Percentiles rank a stretch among this genome's conserved stretches.
Evolutionary conservation across 2,113 vertebrate species (phyloP).

Genomic region (Cacatua alba): DNA sequence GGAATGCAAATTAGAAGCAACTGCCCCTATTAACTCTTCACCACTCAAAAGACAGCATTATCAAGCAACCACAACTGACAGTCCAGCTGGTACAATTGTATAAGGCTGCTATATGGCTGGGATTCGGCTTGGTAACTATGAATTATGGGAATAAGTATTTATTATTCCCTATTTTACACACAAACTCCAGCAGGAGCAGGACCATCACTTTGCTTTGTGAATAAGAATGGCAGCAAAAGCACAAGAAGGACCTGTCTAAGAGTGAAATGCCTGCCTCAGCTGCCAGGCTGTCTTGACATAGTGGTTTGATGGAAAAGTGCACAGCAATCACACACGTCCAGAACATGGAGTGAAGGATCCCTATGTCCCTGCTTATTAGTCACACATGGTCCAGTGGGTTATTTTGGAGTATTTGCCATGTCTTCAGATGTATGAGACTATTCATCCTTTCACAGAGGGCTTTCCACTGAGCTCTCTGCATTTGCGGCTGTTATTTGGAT

Average conservation of each 20-base stretch:
- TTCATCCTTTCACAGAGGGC: not conserved
- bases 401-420: not conserved
- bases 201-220: not conserved
- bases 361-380: not conserved
- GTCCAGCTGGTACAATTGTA: not conserved
- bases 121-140: not conserved
- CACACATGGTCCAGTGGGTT: not conserved
- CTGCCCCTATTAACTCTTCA: constrained; percentile 16
- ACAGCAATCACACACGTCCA: rapidly evolving
- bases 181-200: not conserved
- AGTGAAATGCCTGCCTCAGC: not conserved
- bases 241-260: not conserved
- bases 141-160: not conserved
- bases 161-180: not conserved
- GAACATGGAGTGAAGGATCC: not conserved
- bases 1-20: not conserved
- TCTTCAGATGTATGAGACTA: not conserved
- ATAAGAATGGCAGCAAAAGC: not conserved
- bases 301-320: not conserved
- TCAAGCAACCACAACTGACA: not conserved
- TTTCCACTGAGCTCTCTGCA: not conserved
- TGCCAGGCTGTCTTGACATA: not conserved
- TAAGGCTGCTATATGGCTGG: not conserved
- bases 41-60: not conserved
- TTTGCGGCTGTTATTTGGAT: not conserved